Conservation (phyloP, 2,888 invertebrate genomes). For the Agrilus mali region DNA sequence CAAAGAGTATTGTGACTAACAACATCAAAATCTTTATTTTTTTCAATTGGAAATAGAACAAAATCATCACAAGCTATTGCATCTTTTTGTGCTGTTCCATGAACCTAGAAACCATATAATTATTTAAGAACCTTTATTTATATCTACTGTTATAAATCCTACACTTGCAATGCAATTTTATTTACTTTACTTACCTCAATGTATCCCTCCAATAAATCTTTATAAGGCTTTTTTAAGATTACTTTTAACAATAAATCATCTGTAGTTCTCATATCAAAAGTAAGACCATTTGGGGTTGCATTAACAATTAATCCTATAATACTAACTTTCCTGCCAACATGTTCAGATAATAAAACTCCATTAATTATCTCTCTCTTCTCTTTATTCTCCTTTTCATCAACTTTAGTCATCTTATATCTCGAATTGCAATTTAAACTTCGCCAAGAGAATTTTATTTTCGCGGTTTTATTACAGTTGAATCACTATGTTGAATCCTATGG, state of each 20-base stretch:
- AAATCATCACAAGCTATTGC: constrained; percentile 16
- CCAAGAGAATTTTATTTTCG: no score
- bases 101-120: constrained; percentile 14
- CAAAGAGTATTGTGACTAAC: constrained; percentile 15
- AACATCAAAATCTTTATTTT: constrained; percentile 16
- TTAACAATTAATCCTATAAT: constrained; percentile 24
- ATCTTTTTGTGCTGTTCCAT: constrained; percentile 16
- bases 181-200: constrained; percentile 23
- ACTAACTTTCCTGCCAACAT: constrained; percentile 25
- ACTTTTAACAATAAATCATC: constrained; percentile 27
- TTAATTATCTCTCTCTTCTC: constrained; percentile 26
- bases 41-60: constrained; percentile 13
- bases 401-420: constrained; percentile 5
- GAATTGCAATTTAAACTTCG: no score
- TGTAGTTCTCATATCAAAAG: constrained; percentile 24
- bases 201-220: constrained; percentile 24
- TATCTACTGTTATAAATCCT: neutral
- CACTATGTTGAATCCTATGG: no score
- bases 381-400: no score
- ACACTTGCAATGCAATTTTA: neutral
- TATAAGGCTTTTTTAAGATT: constrained; percentile 22
- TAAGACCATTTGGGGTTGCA: constrained; percentile 21
- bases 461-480: no score
- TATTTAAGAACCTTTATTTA: constrained; percentile 1
- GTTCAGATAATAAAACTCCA: constrained; percentile 24